Evolutionary conservation across 92 coral and sea anemone genomes (phyloP), one percentile per base, ranked within the genome.

Genomic region (Actinernus sp.): DNA sequence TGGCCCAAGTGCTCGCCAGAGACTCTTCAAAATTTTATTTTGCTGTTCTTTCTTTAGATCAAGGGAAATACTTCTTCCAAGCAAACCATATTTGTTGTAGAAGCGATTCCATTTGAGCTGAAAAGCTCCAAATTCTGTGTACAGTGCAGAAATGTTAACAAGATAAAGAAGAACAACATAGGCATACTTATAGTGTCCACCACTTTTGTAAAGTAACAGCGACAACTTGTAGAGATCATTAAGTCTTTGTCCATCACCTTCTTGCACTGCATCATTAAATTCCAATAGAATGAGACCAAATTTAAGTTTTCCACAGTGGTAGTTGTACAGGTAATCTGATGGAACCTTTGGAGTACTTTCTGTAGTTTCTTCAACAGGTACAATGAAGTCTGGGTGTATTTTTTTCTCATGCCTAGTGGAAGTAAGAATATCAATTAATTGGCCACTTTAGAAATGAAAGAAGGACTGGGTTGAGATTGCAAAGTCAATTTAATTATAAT

Each of bases 221-320:
- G 56, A 51, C 22, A 75, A 25, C 36, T 33, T 78, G 69, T 78
- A 78, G 7, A 78, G 17, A 20, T 68, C 61, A 61, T 28, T 32
- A 14, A 78, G 55, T 41, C 78, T 58, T 33, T 58, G 62, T 9
- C 78, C 85, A 58, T 78, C 85, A 26, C 85, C 85, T 33, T 58
- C 78, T 69, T 68, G 29, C 61, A 63, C 1, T n/a, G n/a, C n/a
- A n/a, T n/a, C n/a, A n/a, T n/a, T n/a, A n/a, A n/a, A n/a, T n/a
- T n/a, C n/a, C n/a, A 61, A 19, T 17, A 79, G 28, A 4, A 61
- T 50, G 18, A 79, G 65, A 31, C 86, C 86, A 60, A 79, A 61
- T 9, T 31, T 61, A 31, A 73, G 69, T 47, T 71, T 71, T 12
- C 29, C 31, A 24, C 62, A 25, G 43, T 59, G 86, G 49, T 61